Percentiles rank a stretch among this genome's conserved stretches.
These are phyloP conservation scores for Meteorus sp. DNA, from an alignment of 1,140 invertebrate genomes.

Conservation along the genomic window DNA sequence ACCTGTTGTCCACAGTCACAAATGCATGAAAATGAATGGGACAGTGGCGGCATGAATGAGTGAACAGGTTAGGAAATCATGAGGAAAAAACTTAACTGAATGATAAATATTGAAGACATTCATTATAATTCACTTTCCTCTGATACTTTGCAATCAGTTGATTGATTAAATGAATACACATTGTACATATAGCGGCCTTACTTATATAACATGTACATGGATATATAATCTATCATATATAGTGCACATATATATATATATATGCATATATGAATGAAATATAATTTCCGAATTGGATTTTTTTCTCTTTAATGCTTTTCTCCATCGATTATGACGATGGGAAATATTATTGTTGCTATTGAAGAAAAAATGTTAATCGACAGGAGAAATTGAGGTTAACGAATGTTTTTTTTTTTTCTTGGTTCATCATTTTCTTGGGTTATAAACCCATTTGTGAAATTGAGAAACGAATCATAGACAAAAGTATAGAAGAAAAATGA, in stretches of 20 bases:
- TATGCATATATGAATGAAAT: constrained; percentile 8
- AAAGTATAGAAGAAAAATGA: constrained; percentile 28
- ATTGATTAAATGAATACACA: background rate
- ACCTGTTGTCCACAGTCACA: background rate
- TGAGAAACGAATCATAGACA: background rate
- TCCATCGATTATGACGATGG: too few species aligned
- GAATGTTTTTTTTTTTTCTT: too few species aligned
- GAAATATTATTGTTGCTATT: too few species aligned
- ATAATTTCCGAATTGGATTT: too few species aligned
- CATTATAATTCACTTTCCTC: too few species aligned
- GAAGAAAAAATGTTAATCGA: too few species aligned
- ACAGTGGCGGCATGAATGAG: background rate
- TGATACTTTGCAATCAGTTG: too few species aligned
- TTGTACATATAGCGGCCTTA: constrained; percentile 20
- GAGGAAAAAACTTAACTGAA: background rate
- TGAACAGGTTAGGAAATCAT: background rate
- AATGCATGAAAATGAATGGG: too few species aligned
- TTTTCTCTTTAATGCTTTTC: background rate
- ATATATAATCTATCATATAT: constrained; percentile 10
- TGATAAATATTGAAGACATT: too few species aligned
- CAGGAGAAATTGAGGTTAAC: too few species aligned
- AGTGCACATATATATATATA: constrained; percentile 26
- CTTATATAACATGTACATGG: constrained; percentile 24
- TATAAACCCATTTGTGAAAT: too few species aligned
- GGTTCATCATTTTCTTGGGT: too few species aligned